phyloP scores from a whole-genome alignment of 2,113 vertebrate species.

The Erinaceus europaeus region DNA sequence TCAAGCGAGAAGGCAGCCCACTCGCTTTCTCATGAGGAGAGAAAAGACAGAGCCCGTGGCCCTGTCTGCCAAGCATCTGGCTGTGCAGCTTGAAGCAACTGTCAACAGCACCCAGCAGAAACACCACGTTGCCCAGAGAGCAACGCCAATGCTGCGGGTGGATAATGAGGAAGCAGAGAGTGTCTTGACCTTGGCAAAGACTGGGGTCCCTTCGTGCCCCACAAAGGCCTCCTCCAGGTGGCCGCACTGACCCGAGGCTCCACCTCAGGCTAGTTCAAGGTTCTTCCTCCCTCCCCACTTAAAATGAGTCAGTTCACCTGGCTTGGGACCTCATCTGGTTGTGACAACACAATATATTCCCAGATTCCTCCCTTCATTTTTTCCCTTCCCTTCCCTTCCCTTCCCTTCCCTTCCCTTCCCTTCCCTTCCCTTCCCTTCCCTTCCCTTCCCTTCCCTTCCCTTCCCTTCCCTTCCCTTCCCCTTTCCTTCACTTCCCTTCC shows the following conservation, averaged over 20 bases:
- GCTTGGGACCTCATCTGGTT: too few species aligned
- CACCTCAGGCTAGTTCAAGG: not conserved
- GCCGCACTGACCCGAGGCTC: not conserved
- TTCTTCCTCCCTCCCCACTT: too few species aligned
- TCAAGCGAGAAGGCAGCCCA: not conserved
- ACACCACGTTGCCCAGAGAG: not conserved
- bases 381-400: too few species aligned
- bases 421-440: too few species aligned
- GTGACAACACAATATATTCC: too few species aligned
- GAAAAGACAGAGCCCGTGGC: not conserved
- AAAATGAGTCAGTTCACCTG: too few species aligned
- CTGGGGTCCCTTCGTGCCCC: not conserved
- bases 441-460: too few species aligned
- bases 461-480: too few species aligned
- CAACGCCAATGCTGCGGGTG: not conserved
- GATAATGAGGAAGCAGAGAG: not conserved
- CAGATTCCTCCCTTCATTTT: too few species aligned
- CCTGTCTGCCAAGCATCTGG: not conserved
- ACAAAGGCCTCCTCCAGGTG: not conserved
- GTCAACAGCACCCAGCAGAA: not conserved
- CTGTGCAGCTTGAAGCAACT: not conserved
- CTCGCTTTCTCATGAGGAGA: not conserved
- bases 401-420: too few species aligned
- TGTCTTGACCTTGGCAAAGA: not conserved
- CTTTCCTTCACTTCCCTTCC: too few species aligned